phyloP scores from a whole-genome alignment of 2,113 vertebrate genomes.

The Thomomys bottae region DNA sequence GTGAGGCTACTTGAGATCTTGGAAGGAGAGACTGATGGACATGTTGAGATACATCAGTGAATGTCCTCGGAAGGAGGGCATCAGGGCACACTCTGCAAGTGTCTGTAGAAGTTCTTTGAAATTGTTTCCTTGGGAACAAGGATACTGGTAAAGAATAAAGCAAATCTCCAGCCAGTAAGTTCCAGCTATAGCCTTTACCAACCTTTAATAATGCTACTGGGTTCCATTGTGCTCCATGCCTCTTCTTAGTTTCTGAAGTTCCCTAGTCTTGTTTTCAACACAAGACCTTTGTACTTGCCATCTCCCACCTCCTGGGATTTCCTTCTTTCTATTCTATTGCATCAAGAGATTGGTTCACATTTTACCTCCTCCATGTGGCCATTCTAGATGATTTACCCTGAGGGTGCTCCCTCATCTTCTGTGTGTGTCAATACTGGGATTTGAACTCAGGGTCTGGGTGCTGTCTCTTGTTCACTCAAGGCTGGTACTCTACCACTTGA shows the following conservation, averaged over 20 bases:
- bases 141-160: background rate
- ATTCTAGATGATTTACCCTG: background rate
- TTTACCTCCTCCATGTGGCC: background rate
- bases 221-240: background rate
- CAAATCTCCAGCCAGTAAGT: background rate
- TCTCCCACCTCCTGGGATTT: background rate
- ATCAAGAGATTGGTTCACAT: background rate
- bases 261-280: background rate
- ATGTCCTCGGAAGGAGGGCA: background rate
- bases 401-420: background rate
- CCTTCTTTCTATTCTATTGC: background rate
- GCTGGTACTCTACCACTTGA: no score
- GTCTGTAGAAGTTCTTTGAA: background rate
- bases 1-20: background rate
- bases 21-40: background rate
- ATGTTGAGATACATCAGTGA: background rate
- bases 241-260: background rate
- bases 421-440: no score
- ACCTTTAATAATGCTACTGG: background rate
- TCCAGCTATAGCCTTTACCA: background rate
- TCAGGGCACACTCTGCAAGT: background rate
- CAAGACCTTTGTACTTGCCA: background rate
- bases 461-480: no score
- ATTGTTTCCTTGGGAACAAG: background rate
- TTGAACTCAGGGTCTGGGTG: no score